Percentiles rank a stretch among this genome's conserved stretches.
phyloP scores from a whole-genome alignment of 2,113 vertebrate genomes.

The Pyrgilauda ruficollis region DNA sequence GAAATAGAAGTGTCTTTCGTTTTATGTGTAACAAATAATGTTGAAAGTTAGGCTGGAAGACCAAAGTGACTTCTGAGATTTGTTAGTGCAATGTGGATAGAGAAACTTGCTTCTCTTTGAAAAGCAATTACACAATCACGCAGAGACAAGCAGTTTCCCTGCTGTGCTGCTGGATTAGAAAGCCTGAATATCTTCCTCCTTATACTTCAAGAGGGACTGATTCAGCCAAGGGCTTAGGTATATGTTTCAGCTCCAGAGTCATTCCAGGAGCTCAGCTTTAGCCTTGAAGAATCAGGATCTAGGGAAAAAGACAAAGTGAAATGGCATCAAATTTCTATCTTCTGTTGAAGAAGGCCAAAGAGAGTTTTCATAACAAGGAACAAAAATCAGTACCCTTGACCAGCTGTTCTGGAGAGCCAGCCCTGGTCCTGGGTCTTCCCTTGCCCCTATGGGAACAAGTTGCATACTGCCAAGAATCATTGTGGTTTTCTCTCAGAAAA shows the following conservation, averaged over 20 bases:
- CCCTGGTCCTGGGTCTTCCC: background rate
- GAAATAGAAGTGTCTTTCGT: constrained; percentile 51
- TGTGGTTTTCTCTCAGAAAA: background rate
- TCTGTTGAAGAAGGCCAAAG: background rate
- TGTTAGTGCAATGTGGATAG: background rate
- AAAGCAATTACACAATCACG: constrained; percentile 36
- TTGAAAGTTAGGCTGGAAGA: constrained; percentile 38
- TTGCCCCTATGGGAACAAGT: background rate
- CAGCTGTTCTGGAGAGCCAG: background rate
- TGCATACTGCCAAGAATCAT: background rate
- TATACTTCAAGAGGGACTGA: background rate
- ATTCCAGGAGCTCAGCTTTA: background rate
- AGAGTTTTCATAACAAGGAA: background rate
- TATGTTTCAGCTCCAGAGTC: background rate
- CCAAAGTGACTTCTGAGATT: constrained; percentile 49
- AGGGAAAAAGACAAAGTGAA: background rate
- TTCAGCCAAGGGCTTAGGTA: background rate
- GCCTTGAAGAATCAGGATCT: background rate
- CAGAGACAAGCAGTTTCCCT: constrained; percentile 24
- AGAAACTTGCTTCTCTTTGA: constrained; percentile 13
- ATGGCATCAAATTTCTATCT: background rate
- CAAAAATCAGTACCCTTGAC: background rate
- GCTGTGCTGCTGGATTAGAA: constrained; percentile 29
- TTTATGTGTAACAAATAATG: constrained; percentile 54
- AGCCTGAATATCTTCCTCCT: constrained; percentile 9